Percentiles rank a stretch among this genome's conserved stretches.
phyloP scores from a whole-genome alignment of 2,113 vertebrate genomes.

The Grammomys surdaster region DNA sequence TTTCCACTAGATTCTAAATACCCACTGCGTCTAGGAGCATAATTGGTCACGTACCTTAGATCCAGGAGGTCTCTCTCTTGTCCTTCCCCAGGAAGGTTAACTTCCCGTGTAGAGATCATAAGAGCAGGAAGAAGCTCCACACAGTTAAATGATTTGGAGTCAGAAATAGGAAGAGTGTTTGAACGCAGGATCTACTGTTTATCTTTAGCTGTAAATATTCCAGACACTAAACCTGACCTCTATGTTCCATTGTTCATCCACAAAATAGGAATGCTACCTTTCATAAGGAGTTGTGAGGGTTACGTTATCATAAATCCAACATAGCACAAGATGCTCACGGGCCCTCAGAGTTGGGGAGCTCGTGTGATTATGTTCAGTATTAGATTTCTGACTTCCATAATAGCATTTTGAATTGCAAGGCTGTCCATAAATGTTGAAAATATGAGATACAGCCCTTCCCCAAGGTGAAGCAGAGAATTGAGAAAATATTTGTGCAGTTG shows the following conservation, averaged over 20 bases:
- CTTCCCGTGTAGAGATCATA: conserved; percentile 6
- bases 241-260: neutral
- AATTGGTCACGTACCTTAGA: neutral
- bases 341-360: neutral
- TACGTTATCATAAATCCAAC: neutral
- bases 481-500: conserved; percentile 50
- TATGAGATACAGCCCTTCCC: neutral
- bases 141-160: neutral
- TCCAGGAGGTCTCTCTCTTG: neutral
- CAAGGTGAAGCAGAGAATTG: conserved; percentile 41
- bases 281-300: neutral
- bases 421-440: conserved; percentile 29
- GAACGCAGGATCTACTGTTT: neutral
- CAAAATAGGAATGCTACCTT: neutral
- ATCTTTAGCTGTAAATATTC: neutral
- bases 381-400: neutral
- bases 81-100: neutral
- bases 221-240: neutral
- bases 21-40: neutral
- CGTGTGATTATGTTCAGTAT: neutral
- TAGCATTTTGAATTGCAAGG: neutral
- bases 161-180: conserved; percentile 18
- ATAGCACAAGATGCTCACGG: neutral
- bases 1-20: neutral
- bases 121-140: neutral